These are phyloP conservation scores for Scaptomyza tumidula DNA, from an alignment of 2,888 invertebrate species.

Conservation along the genomic window DNA sequence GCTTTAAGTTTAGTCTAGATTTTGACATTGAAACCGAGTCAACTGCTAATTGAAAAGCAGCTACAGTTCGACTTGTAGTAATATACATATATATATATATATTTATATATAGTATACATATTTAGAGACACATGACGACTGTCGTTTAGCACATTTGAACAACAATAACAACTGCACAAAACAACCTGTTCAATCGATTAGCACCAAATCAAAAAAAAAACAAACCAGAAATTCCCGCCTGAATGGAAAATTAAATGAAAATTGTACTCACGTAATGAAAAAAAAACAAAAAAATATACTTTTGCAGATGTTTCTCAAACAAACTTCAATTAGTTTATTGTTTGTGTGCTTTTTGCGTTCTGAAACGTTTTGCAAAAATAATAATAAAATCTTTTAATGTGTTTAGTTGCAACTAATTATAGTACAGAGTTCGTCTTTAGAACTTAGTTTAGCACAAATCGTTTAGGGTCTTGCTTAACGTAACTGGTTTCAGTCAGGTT, in stretches of 20 bases:
- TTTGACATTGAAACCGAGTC: constrained; percentile 63
- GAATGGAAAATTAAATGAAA: constrained; percentile 27
- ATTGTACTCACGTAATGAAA: constrained; percentile 35
- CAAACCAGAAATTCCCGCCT: constrained; percentile 48
- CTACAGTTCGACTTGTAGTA: constrained; percentile 44
- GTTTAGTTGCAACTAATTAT: not conserved
- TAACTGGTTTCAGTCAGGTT: constrained; percentile 39
- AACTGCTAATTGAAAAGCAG: constrained; percentile 66
- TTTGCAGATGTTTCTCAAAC: constrained; percentile 32
- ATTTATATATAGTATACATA: not conserved
- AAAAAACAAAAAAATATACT: not conserved
- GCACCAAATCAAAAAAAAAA: constrained; percentile 49
- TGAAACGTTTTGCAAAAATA: too few relatives aligned
- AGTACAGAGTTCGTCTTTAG: constrained; percentile 1
- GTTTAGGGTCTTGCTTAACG: constrained; percentile 2
- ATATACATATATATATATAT: not conserved
- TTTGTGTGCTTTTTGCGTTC: not conserved
- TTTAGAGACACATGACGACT: constrained; percentile 30
- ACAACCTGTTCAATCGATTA: constrained; percentile 63
- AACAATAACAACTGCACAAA: constrained; percentile 13
- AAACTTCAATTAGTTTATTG: constrained; percentile 1
- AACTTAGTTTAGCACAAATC: constrained; percentile 4
- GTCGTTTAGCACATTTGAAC: constrained; percentile 59
- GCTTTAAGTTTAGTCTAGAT: constrained; percentile 10
- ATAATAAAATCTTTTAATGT: not conserved